Base-by-base conservation (phyloP, 2,113 vertebrate genomes). In the Python bivittatus region DNA sequence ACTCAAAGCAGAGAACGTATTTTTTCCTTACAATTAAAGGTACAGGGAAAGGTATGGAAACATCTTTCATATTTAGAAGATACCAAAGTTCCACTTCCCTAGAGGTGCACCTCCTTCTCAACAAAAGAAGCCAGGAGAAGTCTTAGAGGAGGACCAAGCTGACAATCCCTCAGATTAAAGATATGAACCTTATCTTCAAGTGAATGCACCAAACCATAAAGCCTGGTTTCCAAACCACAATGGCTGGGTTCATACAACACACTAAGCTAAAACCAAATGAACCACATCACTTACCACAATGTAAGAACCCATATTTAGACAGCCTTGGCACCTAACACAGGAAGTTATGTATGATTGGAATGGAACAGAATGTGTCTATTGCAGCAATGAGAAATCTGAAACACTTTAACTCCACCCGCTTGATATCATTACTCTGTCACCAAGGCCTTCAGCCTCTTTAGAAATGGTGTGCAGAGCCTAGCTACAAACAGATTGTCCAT, bases 131-230 rank as follows among this genome's bases (percentile, higher is more conserved):
- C 61, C 17, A 38, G 29, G 1, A 68, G n/a, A 38, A 8, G 48
- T 23, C 61, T 22, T 68, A 29, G 29, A 33, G 54, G 13, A 92
- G 4, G 22, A 48, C 33, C 64, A 11, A 2, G 56, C 38, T 27
- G 0, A 54, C 0, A 0, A 42, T 5, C 61, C 27, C 86, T 52
- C 56, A 48, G 0, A 0, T 0, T 33, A 57, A 57, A 57, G 56
- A 10, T 57, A 57, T 57, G 54, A 33, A 38, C 27, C 48, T 57
- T 52, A 27, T 25, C 13, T 42, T 84, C 8, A 29, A 85, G 38
- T 91, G 27, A 91, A 60, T 84, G 54, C 38, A 12, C 1, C 44
- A 42, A 56, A 79, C 38, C 68, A 79, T 79, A 79, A 79, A 79
- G 12, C 15, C 33, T 38, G 68, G 2, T 38, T 79, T 79, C 72